Evolutionary conservation across 1,140 invertebrate genomes (phyloP).

Genomic region (Drosophila kanapiae): DNA sequence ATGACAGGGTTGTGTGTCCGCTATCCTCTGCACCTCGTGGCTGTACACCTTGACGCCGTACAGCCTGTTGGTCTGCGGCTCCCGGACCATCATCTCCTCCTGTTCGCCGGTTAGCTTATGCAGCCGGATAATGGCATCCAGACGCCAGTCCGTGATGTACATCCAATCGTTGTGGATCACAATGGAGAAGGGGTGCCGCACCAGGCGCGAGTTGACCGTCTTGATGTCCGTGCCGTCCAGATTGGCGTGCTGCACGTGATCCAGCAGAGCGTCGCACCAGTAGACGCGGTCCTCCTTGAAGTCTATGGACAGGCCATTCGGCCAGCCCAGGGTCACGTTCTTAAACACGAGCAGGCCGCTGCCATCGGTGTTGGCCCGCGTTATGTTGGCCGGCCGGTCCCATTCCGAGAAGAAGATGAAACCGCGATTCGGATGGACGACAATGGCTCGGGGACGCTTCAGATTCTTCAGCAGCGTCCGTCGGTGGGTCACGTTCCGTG

Average conservation of each 20-base stretch:
- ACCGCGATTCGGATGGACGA: slow-evolving; percentile 97
- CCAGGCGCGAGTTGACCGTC: slow-evolving; percentile 94
- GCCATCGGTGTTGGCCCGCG: slow-evolving; percentile 95
- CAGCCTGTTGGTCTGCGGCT: slow-evolving; percentile 95
- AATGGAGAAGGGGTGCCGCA: slow-evolving; percentile 98
- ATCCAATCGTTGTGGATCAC: slow-evolving; percentile 97
- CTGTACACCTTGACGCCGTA: slow-evolving; percentile 98
- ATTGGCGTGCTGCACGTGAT: slow-evolving; percentile 98
- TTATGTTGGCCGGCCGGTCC: slow-evolving; percentile 98
- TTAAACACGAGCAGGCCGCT: slow-evolving; percentile 94
- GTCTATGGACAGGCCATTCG: slow-evolving; percentile 97
- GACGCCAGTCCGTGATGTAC: slow-evolving; percentile 98
- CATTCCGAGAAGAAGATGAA: slow-evolving; percentile 98
- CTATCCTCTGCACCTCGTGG: slow-evolving; percentile 90
- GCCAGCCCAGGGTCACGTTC: slow-evolving; percentile 97
- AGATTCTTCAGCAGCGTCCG: slow-evolving; percentile 94
- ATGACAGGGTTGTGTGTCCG: slow-evolving; percentile 92
- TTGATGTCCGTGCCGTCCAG: slow-evolving; percentile 97
- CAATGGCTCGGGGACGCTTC: slow-evolving; percentile 96
- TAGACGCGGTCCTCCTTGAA: slow-evolving; percentile 94
- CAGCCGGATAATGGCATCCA: slow-evolving; percentile 97
- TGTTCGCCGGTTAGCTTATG: slow-evolving; percentile 95
- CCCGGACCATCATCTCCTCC: slow-evolving; percentile 93
- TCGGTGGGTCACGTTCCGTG: slow-evolving; percentile 93
- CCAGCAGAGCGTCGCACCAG: slow-evolving; percentile 97